These are phyloP conservation scores for Rhinogobio ventralis DNA, from an alignment of 2,797 vertebrate genomes.

Conservation along the genomic window DNA sequence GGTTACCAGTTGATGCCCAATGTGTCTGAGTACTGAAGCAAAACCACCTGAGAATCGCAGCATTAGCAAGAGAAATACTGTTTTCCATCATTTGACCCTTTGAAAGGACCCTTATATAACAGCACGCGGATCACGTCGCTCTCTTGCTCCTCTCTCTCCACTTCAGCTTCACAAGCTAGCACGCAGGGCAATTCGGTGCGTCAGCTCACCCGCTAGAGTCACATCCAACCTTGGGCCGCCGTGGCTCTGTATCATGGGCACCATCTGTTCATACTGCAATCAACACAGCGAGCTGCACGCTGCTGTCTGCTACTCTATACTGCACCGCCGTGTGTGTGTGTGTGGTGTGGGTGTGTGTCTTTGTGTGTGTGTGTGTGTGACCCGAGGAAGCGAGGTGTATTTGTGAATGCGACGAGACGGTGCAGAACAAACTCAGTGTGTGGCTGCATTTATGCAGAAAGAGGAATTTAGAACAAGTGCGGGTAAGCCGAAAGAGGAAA, in stretches of 20 bases:
- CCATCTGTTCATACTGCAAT: conserved; percentile 62
- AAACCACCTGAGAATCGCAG: background rate
- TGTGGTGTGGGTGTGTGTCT: background rate
- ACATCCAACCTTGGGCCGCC: conserved; percentile 45
- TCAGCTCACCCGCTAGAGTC: conserved; percentile 19
- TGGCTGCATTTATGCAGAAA: background rate
- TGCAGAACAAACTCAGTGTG: background rate
- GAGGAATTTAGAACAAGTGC: conserved; percentile 5
- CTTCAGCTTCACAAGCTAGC: background rate
- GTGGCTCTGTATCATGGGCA: conserved; percentile 43
- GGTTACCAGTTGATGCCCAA: background rate
- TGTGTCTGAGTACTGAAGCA: background rate
- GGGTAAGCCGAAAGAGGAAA: background rate
- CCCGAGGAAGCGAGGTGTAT: background rate
- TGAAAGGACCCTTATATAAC: background rate
- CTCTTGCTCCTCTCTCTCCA: background rate
- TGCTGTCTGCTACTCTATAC: conserved; percentile 25
- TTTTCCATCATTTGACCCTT: background rate
- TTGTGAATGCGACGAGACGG: background rate
- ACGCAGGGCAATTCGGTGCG: background rate
- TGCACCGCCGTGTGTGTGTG: conserved; percentile 11
- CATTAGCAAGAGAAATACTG: background rate
- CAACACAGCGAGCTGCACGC: conserved; percentile 64
- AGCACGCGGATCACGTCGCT: background rate
- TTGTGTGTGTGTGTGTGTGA: background rate